These are phyloP conservation scores for Diglossa brunneiventris DNA, from an alignment of 2,113 vertebrate genomes.

Conservation along the genomic window DNA sequence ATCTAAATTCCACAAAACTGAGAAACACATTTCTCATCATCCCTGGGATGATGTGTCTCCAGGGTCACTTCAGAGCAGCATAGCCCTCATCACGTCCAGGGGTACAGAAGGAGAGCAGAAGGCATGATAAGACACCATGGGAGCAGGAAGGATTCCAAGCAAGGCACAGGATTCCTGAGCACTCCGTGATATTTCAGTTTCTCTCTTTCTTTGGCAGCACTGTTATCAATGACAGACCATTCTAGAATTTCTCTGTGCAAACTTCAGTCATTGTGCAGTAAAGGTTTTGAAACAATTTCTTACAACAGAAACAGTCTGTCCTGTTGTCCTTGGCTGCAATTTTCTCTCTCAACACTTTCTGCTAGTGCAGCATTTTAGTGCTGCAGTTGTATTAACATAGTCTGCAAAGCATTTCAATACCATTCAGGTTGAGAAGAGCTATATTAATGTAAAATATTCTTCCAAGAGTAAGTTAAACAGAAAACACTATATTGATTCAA, in stretches of 20 bases:
- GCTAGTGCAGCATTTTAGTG: constrained; percentile 1
- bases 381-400: constrained; percentile 8
- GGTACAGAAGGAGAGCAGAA: neutral
- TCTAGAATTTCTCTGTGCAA: neutral
- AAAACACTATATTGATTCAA: constrained; percentile 42
- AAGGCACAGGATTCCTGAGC: neutral
- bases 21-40: neutral
- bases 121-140: rapidly evolving
- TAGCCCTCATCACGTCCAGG: neutral
- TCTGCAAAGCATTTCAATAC: constrained; percentile 2
- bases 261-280: neutral
- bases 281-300: neutral
- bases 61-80: neutral
- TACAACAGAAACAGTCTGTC: neutral
- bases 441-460: constrained; percentile 47
- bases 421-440: constrained; percentile 22
- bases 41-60: neutral
- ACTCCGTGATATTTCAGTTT: neutral
- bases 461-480: constrained; percentile 41
- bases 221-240: neutral
- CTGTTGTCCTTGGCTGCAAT: constrained; percentile 30
- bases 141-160: neutral
- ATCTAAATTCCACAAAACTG: neutral
- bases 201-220: neutral
- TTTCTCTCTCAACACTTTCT: neutral